Evolutionary conservation across 1,140 invertebrate genomes (phyloP).

Genomic region (Metopolophium dirhodum): DNA sequence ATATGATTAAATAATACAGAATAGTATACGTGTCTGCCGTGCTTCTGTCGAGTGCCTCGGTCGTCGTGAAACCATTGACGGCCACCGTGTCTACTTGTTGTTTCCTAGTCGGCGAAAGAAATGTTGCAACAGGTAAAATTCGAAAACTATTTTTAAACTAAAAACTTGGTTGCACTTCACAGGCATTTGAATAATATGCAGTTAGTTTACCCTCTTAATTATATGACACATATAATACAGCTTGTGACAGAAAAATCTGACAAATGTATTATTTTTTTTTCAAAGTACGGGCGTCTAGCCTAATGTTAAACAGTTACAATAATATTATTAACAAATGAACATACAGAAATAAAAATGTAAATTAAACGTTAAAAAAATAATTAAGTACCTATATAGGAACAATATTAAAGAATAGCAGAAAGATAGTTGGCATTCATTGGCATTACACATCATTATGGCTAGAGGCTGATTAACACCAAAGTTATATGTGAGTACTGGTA

Average conservation of each 20-base stretch:
- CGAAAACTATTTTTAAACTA: background rate
- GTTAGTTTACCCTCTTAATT: too few species aligned
- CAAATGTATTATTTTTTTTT: background rate
- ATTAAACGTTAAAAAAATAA: too few species aligned
- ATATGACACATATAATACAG: background rate
- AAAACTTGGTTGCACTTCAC: background rate
- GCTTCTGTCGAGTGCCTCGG: background rate
- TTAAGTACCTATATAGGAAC: too few species aligned
- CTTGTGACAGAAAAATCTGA: background rate
- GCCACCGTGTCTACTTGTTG: conserved; percentile 3
- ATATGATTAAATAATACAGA: background rate
- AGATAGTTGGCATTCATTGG: too few species aligned
- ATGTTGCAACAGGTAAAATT: background rate
- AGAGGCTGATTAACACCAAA: too few species aligned
- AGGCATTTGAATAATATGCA: background rate
- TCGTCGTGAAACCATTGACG: background rate
- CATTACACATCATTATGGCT: too few species aligned
- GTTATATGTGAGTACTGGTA: too few species aligned
- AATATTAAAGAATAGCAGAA: too few species aligned
- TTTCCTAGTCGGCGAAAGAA: conserved; percentile 4
- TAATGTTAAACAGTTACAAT: too few species aligned
- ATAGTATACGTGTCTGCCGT: background rate
- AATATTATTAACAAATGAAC: too few species aligned
- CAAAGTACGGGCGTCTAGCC: too few species aligned
- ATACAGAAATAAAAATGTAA: too few species aligned